phyloP scores from a whole-genome alignment of 1,140 invertebrate genomes.

The Solen grandis region DNA sequence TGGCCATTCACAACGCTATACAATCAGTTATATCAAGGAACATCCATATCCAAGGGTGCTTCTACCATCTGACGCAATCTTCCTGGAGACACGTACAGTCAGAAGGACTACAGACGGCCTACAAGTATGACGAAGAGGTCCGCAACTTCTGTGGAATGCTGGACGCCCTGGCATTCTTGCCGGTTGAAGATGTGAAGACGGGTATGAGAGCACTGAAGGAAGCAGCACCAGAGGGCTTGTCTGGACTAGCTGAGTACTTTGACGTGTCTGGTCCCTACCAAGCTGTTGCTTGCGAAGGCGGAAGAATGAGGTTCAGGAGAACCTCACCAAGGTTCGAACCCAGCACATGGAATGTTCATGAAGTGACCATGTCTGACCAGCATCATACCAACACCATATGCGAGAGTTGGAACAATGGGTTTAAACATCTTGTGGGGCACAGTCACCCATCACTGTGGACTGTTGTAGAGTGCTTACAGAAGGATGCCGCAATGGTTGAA shows the following conservation, averaged over 20 bases:
- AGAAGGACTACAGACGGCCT: neutral
- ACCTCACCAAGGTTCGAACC: conserved; percentile 23
- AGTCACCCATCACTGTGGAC: conserved; percentile 31
- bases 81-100: conserved; percentile 7
- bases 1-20: neutral
- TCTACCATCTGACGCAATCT: conserved; percentile 12
- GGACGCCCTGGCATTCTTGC: conserved; percentile 51
- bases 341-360: conserved; percentile 37
- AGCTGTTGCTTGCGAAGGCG: neutral
- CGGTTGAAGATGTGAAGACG: conserved; percentile 22
- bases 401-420: conserved; percentile 42
- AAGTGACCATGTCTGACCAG: conserved; percentile 19
- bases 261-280: conserved; percentile 5
- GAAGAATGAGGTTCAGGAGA: neutral
- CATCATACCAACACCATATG: conserved; percentile 41
- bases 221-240: neutral
- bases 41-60: conserved; percentile 13
- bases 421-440: conserved; percentile 36
- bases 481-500: conserved; percentile 10
- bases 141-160: conserved; percentile 49
- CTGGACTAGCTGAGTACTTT: conserved; percentile 5
- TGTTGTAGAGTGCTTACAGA: neutral
- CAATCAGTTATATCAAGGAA: neutral
- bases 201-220: conserved; percentile 6
- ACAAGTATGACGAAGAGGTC: conserved; percentile 21